Evolutionary conservation across 2,797 vertebrate genomes (phyloP), one percentile per base, ranked within the genome.

Genomic region (Anabas testudineus): DNA sequence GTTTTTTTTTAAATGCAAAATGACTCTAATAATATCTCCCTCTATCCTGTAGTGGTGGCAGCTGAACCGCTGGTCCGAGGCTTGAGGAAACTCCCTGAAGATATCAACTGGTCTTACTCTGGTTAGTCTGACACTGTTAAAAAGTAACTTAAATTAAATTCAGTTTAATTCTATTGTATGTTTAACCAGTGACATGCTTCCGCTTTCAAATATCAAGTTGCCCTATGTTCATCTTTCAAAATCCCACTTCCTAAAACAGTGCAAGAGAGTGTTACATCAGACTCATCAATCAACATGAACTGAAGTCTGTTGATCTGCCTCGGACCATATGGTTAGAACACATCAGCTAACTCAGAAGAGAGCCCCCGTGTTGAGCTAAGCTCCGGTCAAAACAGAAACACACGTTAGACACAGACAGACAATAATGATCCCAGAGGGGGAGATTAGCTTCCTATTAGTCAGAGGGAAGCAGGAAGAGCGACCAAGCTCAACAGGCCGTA

Each of bases 101-200:
- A 96, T 37, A 92, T 97, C 48, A 96, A 96, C 71, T 99, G 97
- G 97, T 98, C 97, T 12, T 99, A 99, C 59, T 93, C 96, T 94
- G 97, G 97, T 98, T 91, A 30, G 92, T 88, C 22, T 32, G 22
- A 43, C 22, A 14, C 1, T 5, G 14, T 49, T n/a, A n/a, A 9
- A 32, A 46, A 37, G 3, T n/a, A n/a, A n/a, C n/a, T n/a, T n/a
- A n/a, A n/a, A n/a, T n/a, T n/a, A n/a, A n/a, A n/a, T n/a, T n/a
- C n/a, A n/a, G n/a, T n/a, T n/a, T n/a, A n/a, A n/a, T n/a, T n/a
- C n/a, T n/a, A n/a, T n/a, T n/a, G n/a, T n/a, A n/a, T n/a, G n/a
- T n/a, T n/a, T n/a, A n/a, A n/a, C n/a, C n/a, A n/a, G n/a, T n/a
- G n/a, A n/a, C n/a, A n/a, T n/a, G n/a, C n/a, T n/a, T n/a, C n/a